Conservation (phyloP, 1,140 invertebrate genomes). For the Popillia japonica region DNA sequence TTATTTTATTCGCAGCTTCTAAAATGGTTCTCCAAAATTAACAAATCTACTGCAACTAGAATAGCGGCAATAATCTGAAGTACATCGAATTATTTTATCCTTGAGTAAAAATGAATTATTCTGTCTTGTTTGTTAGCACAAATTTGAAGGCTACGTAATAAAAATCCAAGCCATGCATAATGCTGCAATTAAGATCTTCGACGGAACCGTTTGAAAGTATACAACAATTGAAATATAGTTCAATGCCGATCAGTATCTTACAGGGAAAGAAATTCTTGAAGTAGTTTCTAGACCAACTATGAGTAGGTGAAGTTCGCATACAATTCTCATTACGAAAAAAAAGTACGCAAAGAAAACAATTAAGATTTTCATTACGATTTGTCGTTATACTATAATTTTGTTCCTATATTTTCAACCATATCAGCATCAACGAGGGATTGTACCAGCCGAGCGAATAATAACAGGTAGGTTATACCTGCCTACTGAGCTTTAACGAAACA, state of each 20-base stretch:
- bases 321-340: constrained; percentile 21
- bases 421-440: constrained; percentile 16
- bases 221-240: constrained; percentile 32
- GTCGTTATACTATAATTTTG: constrained; percentile 28
- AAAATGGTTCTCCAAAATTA: no score
- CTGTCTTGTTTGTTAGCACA: neutral
- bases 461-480: constrained; percentile 6
- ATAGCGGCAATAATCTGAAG: no score
- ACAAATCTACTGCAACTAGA: no score
- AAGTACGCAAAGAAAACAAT: constrained; percentile 20
- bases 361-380: constrained; percentile 34
- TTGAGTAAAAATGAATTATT: no score
- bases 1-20: no score
- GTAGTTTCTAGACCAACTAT: neutral
- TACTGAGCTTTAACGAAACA: constrained; percentile 25
- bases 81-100: no score
- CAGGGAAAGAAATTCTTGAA: constrained; percentile 7
- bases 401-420: constrained; percentile 27
- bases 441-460: constrained; percentile 1
- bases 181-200: constrained; percentile 9
- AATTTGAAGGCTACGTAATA: neutral
- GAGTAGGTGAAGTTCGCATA: constrained; percentile 25
- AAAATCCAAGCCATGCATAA: neutral
- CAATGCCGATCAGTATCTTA: constrained; percentile 25
- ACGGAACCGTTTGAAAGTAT: neutral